Conservation (phyloP, 2,113 vertebrate species). For the Pseudorasbora parva region DNA sequence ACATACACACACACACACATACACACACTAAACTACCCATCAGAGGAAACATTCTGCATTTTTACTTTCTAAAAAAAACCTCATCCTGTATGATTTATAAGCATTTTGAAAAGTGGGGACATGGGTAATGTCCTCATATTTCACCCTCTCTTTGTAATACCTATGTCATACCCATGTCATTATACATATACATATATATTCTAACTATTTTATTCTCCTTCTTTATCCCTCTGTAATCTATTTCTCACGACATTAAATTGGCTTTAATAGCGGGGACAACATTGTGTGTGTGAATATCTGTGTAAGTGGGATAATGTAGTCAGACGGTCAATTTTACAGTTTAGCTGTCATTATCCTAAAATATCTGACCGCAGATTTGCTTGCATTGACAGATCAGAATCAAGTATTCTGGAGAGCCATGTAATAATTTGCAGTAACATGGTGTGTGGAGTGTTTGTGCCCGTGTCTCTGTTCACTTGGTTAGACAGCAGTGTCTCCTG, state of each 20-base stretch:
- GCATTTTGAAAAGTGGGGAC: no score
- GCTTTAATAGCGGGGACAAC: not conserved
- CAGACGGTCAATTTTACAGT: not conserved
- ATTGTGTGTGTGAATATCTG: not conserved
- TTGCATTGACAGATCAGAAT: not conserved
- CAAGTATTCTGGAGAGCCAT: constrained; percentile 10
- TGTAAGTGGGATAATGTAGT: not conserved
- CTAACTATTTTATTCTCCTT: not conserved
- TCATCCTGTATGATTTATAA: no score
- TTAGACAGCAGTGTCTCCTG: constrained; percentile 49
- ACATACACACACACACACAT: no score
- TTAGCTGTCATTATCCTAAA: constrained; percentile 9
- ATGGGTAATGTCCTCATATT: no score
- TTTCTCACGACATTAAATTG: not conserved
- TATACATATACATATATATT: not conserved
- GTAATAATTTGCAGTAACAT: constrained; percentile 14
- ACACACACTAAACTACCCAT: no score
- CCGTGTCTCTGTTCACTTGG: constrained; percentile 33
- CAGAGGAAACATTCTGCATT: no score
- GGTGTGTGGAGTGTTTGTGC: constrained; percentile 45
- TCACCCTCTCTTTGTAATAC: no score
- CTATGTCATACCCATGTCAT: no score
- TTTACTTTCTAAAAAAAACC: no score
- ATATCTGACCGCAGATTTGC: constrained; percentile 12
- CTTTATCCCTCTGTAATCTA: not conserved